Base-by-base conservation (phyloP, 2,113 vertebrate genomes). In the Clarias macrocephalus region DNA sequence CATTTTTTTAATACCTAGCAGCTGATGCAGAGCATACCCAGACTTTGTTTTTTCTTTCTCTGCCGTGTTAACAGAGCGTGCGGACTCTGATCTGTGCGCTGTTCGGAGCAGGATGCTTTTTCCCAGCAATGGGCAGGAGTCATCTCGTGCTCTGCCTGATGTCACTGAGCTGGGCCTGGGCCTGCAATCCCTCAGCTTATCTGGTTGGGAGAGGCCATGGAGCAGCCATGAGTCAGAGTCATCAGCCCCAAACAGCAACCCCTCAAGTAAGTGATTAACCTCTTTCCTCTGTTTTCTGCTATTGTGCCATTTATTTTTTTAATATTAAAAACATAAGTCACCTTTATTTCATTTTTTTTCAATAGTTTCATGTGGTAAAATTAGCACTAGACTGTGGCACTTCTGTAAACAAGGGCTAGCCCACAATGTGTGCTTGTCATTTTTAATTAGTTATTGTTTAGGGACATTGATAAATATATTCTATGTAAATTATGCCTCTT, bases 171-270 rank as follows among this genome's bases (percentile, higher is more conserved):
- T 99, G 95, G 97, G 97, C 95, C 96, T 98, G 94, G 98, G 98
- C 96, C 96, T 98, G 92, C 98, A 98, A 93, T 98, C 98, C 60
- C 97, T 99, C 88, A 97, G 95, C 91, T 93, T 99, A 93, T 96
- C 97, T 0, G 96, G 97, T 92, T 99, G 97, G 98, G 97, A 99
- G 94, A 95, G 97, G 93, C 96, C 98, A 62, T 99, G 98, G 98
- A 99, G 97, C 96, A 97, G 95, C 94, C 97, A 97, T 93, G 97
- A 98, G 88, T 93, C 95, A 0, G 98, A 99, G 0, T 83, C 94
- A 91, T 95, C 96, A 90, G 92, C 93, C 91, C 96, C 96, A 94
- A 95, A 94, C 89, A 97, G 94, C 95, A 94, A 96, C 25, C 95
- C 97, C 88, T 97, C 97, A 33, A 96, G 98, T 99, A 91, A 98